These are phyloP conservation scores for Frankliniella fusca DNA, from an alignment of 2,888 invertebrate species.

Conservation along the genomic window DNA sequence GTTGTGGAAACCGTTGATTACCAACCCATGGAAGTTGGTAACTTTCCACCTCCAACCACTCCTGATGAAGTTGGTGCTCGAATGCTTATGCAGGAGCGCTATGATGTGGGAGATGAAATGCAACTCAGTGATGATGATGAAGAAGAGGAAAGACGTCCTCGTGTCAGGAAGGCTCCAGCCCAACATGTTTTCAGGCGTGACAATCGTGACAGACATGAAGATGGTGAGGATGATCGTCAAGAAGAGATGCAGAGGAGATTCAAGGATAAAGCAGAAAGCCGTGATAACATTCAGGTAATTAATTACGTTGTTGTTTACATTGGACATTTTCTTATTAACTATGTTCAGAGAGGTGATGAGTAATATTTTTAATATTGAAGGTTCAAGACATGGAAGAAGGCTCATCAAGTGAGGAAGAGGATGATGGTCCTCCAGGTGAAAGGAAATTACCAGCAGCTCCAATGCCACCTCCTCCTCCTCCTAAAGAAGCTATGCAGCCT, in stretches of 20 bases:
- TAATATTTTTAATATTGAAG: slow-evolving; percentile 42
- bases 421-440: slow-evolving; percentile 46
- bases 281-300: slow-evolving; percentile 50
- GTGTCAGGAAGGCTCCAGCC: slow-evolving; percentile 46
- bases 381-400: slow-evolving; percentile 93
- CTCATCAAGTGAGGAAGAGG: slow-evolving; percentile 67
- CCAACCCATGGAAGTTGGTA: slow-evolving; percentile 84
- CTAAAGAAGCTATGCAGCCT: slow-evolving; percentile 46
- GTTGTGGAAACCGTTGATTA: slow-evolving; percentile 99
- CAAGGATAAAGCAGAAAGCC: slow-evolving; percentile 36
- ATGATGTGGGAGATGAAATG: slow-evolving; percentile 75
- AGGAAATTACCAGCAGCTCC: slow-evolving; percentile 35
- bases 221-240: slow-evolving; percentile 40
- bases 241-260: slow-evolving; percentile 38
- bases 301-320: slow-evolving; percentile 12
- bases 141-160: slow-evolving; percentile 61
- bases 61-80: slow-evolving; percentile 95
- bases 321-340: background rate
- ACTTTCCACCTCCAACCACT: slow-evolving; percentile 95
- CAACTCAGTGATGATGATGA: slow-evolving; percentile 86
- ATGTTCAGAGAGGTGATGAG: background rate
- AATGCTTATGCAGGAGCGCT: slow-evolving; percentile 80
- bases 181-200: slow-evolving; percentile 37
- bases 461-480: slow-evolving; percentile 35
- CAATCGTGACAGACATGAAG: slow-evolving; percentile 35